phyloP scores from a whole-genome alignment of 1,140 invertebrate species.

The Aphelenchoides fujianensis region DNA sequence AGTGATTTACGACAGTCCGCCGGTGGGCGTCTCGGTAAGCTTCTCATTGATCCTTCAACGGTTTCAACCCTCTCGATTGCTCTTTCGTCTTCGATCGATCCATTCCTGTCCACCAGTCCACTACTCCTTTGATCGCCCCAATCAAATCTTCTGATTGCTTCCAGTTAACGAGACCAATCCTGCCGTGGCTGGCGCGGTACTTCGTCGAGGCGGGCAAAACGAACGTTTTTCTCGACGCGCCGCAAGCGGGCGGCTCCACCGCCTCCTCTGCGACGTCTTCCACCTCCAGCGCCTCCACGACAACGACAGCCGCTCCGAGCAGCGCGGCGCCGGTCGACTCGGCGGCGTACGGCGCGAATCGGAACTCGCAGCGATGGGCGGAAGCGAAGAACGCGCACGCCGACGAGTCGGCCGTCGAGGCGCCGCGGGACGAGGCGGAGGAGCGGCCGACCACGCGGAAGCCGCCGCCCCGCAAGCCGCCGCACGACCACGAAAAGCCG shows the following conservation, averaged over 20 bases:
- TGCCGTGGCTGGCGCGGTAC: conserved; percentile 43
- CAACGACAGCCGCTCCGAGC: too few relatives aligned
- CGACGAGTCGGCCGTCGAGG: neutral
- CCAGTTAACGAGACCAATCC: conserved; percentile 40
- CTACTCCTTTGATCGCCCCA: conserved; percentile 24
- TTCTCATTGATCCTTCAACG: too few relatives aligned
- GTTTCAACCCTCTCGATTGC: too few relatives aligned
- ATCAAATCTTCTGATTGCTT: conserved; percentile 23
- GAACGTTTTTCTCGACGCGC: conserved; percentile 38
- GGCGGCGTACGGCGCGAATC: neutral
- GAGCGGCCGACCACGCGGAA: neutral
- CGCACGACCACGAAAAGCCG: neutral
- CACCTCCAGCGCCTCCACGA: too few relatives aligned
- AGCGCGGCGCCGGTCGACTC: too few relatives aligned
- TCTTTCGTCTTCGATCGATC: too few relatives aligned
- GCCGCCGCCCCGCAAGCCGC: neutral
- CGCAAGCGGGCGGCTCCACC: conserved; percentile 36
- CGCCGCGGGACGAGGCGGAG: neutral
- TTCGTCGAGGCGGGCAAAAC: conserved; percentile 45
- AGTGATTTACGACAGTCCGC: conserved; percentile 50
- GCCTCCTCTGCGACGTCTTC: too few relatives aligned
- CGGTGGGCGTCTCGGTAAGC: conserved; percentile 44
- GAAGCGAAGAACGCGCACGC: neutral
- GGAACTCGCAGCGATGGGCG: neutral
- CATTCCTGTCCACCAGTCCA: too few relatives aligned